Percentiles rank a stretch among this genome's conserved stretches.
phyloP scores from a whole-genome alignment of 2,888 invertebrate genomes.

The Zygogramma bicolorata region DNA sequence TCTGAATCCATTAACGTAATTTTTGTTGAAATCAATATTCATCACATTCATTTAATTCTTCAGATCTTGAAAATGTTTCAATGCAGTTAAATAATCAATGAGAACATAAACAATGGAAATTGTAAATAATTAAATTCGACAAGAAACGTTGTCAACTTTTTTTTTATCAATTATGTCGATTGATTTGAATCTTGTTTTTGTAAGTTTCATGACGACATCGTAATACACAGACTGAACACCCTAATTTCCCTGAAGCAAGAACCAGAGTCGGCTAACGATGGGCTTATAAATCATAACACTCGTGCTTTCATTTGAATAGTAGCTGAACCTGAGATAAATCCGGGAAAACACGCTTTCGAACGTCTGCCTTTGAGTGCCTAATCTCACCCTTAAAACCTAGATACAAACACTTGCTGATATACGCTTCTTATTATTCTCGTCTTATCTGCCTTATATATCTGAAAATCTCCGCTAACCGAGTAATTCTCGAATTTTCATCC shows the following conservation, averaged over 20 bases:
- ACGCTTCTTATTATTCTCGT: slow-evolving; percentile 48
- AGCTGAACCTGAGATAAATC: slow-evolving; percentile 58
- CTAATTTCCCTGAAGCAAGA: slow-evolving; percentile 12
- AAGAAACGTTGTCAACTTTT: too few relatives aligned
- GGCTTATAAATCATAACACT: slow-evolving; percentile 60
- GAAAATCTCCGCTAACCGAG: slow-evolving; percentile 31
- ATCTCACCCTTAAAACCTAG: slow-evolving; percentile 56
- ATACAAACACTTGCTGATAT: slow-evolving; percentile 54
- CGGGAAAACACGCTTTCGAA: slow-evolving; percentile 53
- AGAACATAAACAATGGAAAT: too few relatives aligned
- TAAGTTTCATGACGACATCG: too few relatives aligned
- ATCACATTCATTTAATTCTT: too few relatives aligned
- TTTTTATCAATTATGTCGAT: too few relatives aligned
- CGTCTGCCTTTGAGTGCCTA: slow-evolving; percentile 54
- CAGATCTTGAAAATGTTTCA: too few relatives aligned
- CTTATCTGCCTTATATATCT: slow-evolving; percentile 37
- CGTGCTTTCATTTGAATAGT: slow-evolving; percentile 57
- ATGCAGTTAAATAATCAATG: too few relatives aligned
- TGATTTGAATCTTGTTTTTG: background rate
- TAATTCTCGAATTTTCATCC: slow-evolving; percentile 27
- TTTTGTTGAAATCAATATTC: too few relatives aligned
- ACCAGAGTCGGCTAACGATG: slow-evolving; percentile 49
- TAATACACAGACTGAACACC: background rate
- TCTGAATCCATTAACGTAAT: too few relatives aligned
- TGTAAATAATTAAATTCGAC: too few relatives aligned